Conservation (phyloP, 64 coral and sea anemone genomes). For the Trachythela sp. region DNA sequence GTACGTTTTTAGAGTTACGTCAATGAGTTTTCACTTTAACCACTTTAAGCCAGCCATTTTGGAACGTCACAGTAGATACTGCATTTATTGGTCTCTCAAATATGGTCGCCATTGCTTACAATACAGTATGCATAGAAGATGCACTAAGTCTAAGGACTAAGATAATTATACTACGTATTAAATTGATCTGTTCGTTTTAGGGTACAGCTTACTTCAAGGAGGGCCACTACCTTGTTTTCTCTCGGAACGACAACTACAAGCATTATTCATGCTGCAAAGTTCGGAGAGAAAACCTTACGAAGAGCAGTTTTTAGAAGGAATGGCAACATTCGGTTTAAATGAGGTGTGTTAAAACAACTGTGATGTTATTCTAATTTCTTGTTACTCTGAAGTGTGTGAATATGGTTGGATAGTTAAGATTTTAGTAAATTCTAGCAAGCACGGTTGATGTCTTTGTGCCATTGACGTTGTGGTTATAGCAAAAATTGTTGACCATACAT, state of each 20-base stretch:
- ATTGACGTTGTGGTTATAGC: too few species aligned
- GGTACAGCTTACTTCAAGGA: slow-evolving; percentile 24
- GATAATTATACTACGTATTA: not conserved
- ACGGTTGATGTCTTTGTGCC: too few species aligned
- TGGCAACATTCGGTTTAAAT: not conserved
- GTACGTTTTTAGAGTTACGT: not conserved
- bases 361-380: not conserved
- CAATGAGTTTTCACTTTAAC: too few species aligned
- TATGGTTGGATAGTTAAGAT: not conserved
- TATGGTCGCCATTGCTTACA: not conserved
- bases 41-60: too few species aligned
- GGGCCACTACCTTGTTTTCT: not conserved
- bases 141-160: not conserved
- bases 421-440: too few species aligned
- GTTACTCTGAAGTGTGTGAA: not conserved
- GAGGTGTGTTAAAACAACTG: not conserved
- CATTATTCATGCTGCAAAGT: not conserved
- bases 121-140: not conserved
- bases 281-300: not conserved
- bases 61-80: too few species aligned
- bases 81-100: too few species aligned
- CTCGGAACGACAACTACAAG: not conserved
- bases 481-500: too few species aligned
- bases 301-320: not conserved
- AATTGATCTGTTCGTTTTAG: not conserved